These are phyloP conservation scores for Oryzaephilus surinamensis DNA, from an alignment of 1,140 invertebrate genomes.

Conservation along the genomic window DNA sequence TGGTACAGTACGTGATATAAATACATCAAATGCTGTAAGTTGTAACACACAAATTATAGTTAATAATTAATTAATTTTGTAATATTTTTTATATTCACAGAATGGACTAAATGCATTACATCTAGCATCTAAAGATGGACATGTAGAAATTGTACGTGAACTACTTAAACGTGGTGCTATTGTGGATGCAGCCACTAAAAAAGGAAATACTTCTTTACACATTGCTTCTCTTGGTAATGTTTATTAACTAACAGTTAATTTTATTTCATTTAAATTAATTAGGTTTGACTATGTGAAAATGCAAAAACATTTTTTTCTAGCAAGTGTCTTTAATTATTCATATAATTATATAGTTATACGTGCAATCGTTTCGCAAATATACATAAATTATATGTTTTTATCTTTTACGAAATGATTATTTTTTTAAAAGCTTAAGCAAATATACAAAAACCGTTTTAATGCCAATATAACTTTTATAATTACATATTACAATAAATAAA, in stretches of 20 bases:
- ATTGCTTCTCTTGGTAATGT: slow-evolving; percentile 85
- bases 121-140: slow-evolving; percentile 95
- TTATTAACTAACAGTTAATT: not conserved
- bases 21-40: slow-evolving; percentile 94
- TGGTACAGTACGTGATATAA: slow-evolving; percentile 82
- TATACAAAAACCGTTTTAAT: too few species aligned
- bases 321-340: too few species aligned
- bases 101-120: slow-evolving; percentile 97
- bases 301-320: too few species aligned
- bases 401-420: too few species aligned
- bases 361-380: too few species aligned
- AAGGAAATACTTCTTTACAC: slow-evolving; percentile 98
- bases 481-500: too few species aligned
- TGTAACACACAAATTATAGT: too few species aligned
- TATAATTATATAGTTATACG: too few species aligned
- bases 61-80: not conserved
- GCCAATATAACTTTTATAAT: too few species aligned
- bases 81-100: slow-evolving; percentile 41
- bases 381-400: too few species aligned
- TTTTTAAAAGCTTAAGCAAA: too few species aligned
- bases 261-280: not conserved
- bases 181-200: slow-evolving; percentile 97
- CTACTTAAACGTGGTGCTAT: slow-evolving; percentile 80
- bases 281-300: too few species aligned
- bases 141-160: slow-evolving; percentile 87